Conservation (phyloP, 2,113 vertebrate species). For the Zapornia atra region DNA sequence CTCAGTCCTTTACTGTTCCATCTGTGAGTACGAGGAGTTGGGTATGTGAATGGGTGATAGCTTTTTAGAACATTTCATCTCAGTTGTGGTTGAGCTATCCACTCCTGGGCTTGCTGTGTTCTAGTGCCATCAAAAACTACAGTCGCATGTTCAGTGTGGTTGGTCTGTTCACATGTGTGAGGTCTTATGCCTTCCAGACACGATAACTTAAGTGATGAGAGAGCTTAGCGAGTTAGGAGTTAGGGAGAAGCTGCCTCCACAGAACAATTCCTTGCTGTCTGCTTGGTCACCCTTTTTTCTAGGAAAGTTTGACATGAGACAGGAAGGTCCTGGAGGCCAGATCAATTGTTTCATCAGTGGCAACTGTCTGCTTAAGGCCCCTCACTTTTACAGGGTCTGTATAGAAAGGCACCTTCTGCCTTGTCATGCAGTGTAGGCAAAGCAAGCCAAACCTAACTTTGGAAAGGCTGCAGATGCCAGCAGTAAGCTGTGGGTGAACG, state of each 20-base stretch:
- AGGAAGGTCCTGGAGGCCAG: background rate
- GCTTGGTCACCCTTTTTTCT: background rate
- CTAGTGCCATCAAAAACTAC: background rate
- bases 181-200: background rate
- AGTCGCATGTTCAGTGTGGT: background rate
- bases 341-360: background rate
- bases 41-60: background rate
- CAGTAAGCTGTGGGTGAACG: background rate
- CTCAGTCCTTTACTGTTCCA: background rate
- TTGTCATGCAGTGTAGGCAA: background rate
- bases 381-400: background rate
- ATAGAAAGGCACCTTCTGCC: background rate
- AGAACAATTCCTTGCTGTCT: background rate
- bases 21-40: background rate
- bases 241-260: background rate
- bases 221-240: background rate
- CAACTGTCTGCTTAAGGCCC: background rate
- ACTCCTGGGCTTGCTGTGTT: background rate
- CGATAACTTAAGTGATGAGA: background rate
- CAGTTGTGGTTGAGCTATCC: background rate
- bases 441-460: background rate
- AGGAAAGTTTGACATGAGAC: background rate
- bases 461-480: background rate
- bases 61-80: background rate
- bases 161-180: background rate